Evolutionary conservation across 2,888 invertebrate genomes (phyloP), one percentile per base, ranked within the genome.

Genomic region (Dicyrtomina minuta): DNA sequence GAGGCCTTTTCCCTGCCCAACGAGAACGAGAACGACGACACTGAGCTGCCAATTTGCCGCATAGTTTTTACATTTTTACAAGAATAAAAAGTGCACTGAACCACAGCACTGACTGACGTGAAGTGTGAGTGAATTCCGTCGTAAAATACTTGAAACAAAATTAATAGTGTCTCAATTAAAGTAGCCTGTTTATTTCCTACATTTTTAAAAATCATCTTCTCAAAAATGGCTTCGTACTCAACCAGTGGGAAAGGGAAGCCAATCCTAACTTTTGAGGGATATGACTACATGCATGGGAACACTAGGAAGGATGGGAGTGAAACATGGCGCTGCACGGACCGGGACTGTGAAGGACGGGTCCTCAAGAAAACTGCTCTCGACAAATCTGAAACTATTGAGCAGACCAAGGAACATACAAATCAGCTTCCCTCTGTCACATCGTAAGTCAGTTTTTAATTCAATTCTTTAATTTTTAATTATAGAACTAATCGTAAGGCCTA

Each of bases 231-330:
- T 33, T 1, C n/a, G n/a, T 27, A 55, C 13, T 17, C 55, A 24
- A 55, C 55, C 5, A 17, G 27, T 15, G 4, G 12, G 2, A 56
- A 27, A n/a, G 56, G 56, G 17, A 56, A 56, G 27, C 33, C 33
- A 15, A 27, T 10, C 2, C 24, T 26, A n/a, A 13, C 4, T 6
- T 56, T 15, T 8, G 56, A 27, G 17, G 66, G 66, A 1, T 59
- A 27, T n/a, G 24, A 59, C 13, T 66, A 66, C 49, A 22, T 58
- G 13, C 22, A 43, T 5, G 43, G 24, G 24, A 12, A 15, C n/a
- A 41, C 27, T 2, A 13, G 66, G 26, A 66, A 66, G 43, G 59
- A 66, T 46, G 58, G 59, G 44, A 58, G 46, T 49, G 41, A 56
- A 46, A 59, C 33, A 12, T 66, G 66, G 66, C n/a, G 24, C 6